Evolutionary conservation across 2,888 invertebrate species (phyloP).

Genomic region (Schizaphis graminum): DNA sequence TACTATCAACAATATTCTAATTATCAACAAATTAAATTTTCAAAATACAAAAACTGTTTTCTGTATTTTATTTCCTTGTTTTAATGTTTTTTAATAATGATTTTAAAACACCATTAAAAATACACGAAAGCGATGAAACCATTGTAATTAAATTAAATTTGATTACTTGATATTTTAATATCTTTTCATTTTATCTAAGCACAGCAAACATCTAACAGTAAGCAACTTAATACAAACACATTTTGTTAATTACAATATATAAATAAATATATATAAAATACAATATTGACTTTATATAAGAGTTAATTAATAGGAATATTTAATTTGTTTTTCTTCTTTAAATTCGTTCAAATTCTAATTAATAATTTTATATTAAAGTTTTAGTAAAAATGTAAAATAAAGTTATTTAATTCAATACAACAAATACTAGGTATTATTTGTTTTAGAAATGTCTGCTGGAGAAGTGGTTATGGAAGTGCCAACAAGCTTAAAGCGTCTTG

Average conservation of each 20-base stretch:
- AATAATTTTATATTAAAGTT: not conserved
- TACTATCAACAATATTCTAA: not conserved
- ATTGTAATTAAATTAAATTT: not conserved
- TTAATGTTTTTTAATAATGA: too few species aligned
- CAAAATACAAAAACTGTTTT: not conserved
- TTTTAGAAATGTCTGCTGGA: conserved; percentile 53
- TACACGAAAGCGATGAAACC: not conserved
- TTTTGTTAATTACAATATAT: not conserved
- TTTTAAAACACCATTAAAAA: conserved; percentile 8
- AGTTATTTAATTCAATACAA: not conserved
- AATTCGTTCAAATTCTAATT: not conserved
- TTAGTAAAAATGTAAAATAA: not conserved
- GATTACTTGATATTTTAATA: not conserved
- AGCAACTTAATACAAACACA: not conserved
- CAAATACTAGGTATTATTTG: not conserved
- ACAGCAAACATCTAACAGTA: not conserved
- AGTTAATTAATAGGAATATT: not conserved
- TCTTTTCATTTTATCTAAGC: not conserved
- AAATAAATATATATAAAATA: not conserved
- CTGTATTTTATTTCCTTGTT: not conserved
- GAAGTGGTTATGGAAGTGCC: conserved; percentile 84
- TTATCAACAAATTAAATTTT: conserved; percentile 10
- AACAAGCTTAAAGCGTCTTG: conserved; percentile 91
- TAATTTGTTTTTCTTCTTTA: not conserved
- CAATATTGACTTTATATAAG: not conserved